Percentiles rank a stretch among this genome's conserved stretches.
These are phyloP conservation scores for Myiagra hebetior DNA, from an alignment of 2,113 vertebrate genomes.

Conservation along the genomic window DNA sequence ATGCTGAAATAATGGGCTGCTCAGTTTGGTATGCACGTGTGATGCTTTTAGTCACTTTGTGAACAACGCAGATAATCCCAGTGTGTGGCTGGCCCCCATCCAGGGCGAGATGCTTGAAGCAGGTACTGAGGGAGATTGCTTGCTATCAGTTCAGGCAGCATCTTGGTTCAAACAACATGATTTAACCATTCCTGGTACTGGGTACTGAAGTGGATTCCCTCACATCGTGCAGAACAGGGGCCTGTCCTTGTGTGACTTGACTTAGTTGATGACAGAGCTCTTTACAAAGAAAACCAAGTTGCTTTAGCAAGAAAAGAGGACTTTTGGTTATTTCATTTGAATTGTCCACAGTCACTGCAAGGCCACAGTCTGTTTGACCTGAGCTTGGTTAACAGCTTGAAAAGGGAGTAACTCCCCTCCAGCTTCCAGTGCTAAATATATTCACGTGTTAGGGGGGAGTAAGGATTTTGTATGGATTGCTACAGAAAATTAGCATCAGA, in stretches of 20 bases:
- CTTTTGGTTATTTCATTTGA: background rate
- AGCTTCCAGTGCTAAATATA: background rate
- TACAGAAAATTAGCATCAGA: background rate
- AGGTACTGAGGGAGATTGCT: background rate
- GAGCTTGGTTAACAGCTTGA: background rate
- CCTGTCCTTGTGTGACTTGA: background rate
- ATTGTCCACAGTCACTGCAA: background rate
- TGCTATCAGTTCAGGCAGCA: background rate
- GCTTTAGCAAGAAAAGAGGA: background rate
- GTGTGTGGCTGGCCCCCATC: background rate
- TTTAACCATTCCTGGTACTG: background rate
- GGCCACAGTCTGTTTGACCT: background rate
- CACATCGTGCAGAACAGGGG: background rate
- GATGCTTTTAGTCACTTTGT: background rate
- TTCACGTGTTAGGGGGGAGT: background rate
- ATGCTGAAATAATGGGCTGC: background rate
- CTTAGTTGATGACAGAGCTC: background rate
- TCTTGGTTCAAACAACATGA: background rate
- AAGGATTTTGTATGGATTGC: background rate
- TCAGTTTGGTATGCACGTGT: background rate
- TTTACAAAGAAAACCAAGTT: background rate
- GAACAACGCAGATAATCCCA: background rate
- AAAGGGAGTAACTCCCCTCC: background rate
- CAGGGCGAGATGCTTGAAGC: background rate
- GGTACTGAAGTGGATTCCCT: background rate